A percentile compares a stretch with the other conserved stretches of the same genome.
Evolutionary conservation across 2,113 vertebrate genomes (phyloP).

Genomic region (Cynocephalus volans): DNA sequence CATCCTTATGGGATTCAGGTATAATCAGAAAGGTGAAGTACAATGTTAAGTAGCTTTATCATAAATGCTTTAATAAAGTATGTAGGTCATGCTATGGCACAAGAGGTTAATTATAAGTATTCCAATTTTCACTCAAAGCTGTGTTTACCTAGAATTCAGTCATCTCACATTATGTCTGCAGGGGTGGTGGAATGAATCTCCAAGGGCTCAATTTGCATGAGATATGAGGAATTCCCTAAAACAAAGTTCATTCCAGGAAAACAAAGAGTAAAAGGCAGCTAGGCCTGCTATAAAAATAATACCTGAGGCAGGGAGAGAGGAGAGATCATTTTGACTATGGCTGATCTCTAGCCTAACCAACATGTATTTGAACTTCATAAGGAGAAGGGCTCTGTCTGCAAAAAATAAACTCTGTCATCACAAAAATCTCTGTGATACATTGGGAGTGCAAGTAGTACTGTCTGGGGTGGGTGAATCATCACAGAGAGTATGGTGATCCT

Average conservation of each 20-base stretch:
- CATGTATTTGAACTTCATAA: background rate
- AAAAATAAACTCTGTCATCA: background rate
- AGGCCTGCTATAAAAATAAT: background rate
- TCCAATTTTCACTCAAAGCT: background rate
- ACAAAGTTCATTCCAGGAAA: background rate
- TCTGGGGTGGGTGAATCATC: background rate
- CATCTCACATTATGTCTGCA: background rate
- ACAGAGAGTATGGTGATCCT: background rate
- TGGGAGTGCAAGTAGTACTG: background rate
- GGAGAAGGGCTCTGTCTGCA: background rate
- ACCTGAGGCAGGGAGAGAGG: accelerated
- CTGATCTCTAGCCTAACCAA: background rate
- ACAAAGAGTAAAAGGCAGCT: background rate
- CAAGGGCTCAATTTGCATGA: background rate
- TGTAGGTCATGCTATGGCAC: background rate
- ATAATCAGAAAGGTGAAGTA: background rate
- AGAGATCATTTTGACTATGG: background rate
- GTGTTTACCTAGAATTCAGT: background rate
- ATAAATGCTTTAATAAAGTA: background rate
- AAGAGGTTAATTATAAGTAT: background rate
- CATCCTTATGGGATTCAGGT: background rate
- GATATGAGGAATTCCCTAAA: background rate
- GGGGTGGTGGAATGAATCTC: background rate
- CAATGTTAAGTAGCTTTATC: background rate
- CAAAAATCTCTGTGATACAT: background rate